A percentile compares a stretch with the other conserved stretches of the same genome.
phyloP scores from a whole-genome alignment of 2,113 vertebrate species.

The Anthoscopus minutus region DNA sequence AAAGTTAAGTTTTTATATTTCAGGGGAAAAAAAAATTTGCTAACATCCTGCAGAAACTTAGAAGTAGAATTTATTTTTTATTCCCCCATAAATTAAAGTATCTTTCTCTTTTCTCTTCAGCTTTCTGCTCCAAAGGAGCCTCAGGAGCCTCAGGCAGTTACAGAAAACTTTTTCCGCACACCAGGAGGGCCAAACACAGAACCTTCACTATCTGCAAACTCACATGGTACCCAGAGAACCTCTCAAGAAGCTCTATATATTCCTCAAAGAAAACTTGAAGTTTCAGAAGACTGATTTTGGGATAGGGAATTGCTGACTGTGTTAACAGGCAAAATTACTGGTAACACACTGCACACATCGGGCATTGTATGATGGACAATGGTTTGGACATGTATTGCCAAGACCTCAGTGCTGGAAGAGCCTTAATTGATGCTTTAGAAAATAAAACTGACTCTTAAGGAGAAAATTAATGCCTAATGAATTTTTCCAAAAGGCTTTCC shows the following conservation, averaged over 20 bases:
- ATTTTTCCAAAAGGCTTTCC: background rate
- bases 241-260: constrained; percentile 70
- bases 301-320: background rate
- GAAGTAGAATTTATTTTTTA: background rate
- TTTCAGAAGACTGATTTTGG: constrained; percentile 74
- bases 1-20: background rate
- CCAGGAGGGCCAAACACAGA: constrained; percentile 70
- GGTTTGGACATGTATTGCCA: constrained; percentile 23
- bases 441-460: constrained; percentile 2
- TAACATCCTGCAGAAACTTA: background rate
- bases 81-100: background rate
- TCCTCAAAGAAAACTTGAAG: constrained; percentile 87
- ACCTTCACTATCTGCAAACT: constrained; percentile 53
- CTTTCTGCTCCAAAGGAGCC: constrained; percentile 74
- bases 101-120: constrained; percentile 52
- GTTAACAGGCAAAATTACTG: background rate
- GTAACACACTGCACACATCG: background rate
- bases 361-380: background rate
- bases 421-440: constrained; percentile 22
- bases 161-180: constrained; percentile 85
- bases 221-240: constrained; percentile 23
- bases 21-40: background rate
- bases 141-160: constrained; percentile 70
- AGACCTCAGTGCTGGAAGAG: constrained; percentile 35
- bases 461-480: constrained; percentile 27